Percentiles rank a stretch among this genome's conserved stretches.
These are phyloP conservation scores for Bombylius discolor DNA, from an alignment of 2,888 invertebrate species.

Conservation along the genomic window DNA sequence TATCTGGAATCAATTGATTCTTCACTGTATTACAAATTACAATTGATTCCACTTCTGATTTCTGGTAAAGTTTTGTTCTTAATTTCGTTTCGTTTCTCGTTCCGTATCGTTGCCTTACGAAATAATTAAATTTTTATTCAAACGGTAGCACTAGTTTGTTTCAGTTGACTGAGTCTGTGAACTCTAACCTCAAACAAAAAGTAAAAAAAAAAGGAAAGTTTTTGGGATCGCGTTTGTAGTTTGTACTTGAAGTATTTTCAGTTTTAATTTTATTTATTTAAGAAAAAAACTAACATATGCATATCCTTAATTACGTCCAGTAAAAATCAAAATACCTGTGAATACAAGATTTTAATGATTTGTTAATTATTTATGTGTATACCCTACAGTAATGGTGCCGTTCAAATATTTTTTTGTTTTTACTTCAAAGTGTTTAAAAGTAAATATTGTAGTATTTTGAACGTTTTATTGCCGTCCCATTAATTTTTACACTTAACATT, in stretches of 20 bases:
- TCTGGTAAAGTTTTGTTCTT: too few relatives aligned
- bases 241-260: conserved; percentile 5
- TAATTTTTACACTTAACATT: conserved; percentile 2
- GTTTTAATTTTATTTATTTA: conserved; percentile 2
- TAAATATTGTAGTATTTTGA: conserved; percentile 3
- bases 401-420: conserved; percentile 3
- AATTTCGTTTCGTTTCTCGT: too few relatives aligned
- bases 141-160: background rate
- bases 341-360: background rate
- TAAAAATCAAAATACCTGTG: conserved; percentile 6
- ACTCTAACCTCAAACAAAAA: conserved; percentile 5
- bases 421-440: background rate
- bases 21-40: too few relatives aligned
- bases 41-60: too few relatives aligned
- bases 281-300: conserved; percentile 1
- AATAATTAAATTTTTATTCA: too few relatives aligned
- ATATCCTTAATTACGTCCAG: conserved; percentile 8
- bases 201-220: conserved; percentile 2
- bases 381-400: conserved; percentile 4
- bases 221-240: conserved; percentile 8
- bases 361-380: conserved; percentile 6
- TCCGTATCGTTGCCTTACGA: too few relatives aligned
- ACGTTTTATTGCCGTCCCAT: conserved; percentile 5
- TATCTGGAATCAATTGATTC: too few relatives aligned
- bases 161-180: background rate